A percentile compares a stretch with the other conserved stretches of the same genome.
phyloP scores from a whole-genome alignment of 2,113 vertebrate genomes.

The Siphamia tubifer region DNA sequence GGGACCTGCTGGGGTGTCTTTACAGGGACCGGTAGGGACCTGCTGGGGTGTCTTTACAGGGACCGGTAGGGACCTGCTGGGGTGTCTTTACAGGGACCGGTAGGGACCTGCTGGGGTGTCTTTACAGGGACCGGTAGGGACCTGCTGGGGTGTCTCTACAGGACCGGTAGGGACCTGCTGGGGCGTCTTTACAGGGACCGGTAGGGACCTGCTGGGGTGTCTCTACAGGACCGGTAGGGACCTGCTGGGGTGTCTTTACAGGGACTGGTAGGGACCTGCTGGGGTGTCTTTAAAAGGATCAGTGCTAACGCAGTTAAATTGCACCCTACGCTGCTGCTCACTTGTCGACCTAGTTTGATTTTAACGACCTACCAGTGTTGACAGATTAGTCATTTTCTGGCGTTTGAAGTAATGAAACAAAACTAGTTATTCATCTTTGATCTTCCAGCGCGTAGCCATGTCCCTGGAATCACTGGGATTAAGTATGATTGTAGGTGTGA shows the following conservation, averaged over 20 bases:
- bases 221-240: conserved; percentile 5
- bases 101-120: conserved; percentile 12
- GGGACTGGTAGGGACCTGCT: conserved; percentile 22
- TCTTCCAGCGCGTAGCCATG: neutral
- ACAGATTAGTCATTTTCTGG: neutral
- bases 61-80: no score
- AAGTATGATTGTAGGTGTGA: neutral
- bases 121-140: conserved; percentile 36
- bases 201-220: no score
- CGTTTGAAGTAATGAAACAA: neutral
- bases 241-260: neutral
- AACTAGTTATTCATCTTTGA: neutral
- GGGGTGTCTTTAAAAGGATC: conserved; percentile 27
- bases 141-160: neutral
- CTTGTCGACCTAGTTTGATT: conserved; percentile 6
- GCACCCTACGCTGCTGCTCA: conserved; percentile 17
- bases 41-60: conserved; percentile 28
- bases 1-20: no score
- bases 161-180: conserved; percentile 23
- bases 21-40: conserved; percentile 9
- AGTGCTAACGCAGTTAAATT: conserved; percentile 15
- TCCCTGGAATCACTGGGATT: neutral
- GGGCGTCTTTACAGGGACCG: conserved; percentile 29
- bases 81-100: neutral
- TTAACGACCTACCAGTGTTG: conserved; percentile 2